phyloP scores from a whole-genome alignment of 2,113 vertebrate species.

The Heloderma charlesbogerti region DNA sequence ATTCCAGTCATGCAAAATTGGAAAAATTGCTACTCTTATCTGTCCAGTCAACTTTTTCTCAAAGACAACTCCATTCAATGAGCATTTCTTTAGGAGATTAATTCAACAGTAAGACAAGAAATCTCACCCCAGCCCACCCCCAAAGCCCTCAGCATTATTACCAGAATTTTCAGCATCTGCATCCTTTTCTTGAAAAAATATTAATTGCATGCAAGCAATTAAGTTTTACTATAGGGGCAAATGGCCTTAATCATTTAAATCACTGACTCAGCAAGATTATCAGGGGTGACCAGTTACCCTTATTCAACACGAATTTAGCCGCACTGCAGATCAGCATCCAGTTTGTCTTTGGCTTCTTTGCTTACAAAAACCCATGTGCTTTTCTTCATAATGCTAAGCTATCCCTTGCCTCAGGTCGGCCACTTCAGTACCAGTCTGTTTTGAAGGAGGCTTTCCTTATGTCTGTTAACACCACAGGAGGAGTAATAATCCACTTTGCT shows the following conservation, averaged over 20 bases:
- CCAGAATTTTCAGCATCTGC: background rate
- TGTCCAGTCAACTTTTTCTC: background rate
- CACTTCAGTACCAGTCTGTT: slow-evolving; percentile 40
- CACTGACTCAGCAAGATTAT: background rate
- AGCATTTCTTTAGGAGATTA: background rate
- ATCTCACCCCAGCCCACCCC: background rate
- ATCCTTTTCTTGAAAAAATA: background rate
- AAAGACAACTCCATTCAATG: background rate
- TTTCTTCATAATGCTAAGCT: slow-evolving; percentile 41
- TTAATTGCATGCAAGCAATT: background rate
- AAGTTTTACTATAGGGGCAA: background rate
- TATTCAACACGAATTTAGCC: background rate
- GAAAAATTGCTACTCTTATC: background rate
- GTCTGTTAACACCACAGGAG: slow-evolving; percentile 30
- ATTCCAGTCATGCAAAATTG: background rate
- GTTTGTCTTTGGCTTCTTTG: slow-evolving; percentile 24
- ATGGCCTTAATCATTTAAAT: background rate
- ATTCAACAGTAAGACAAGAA: background rate
- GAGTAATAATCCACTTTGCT: slow-evolving; percentile 27
- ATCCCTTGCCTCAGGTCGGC: slow-evolving; percentile 13
- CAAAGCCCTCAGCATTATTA: background rate
- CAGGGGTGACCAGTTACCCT: slow-evolving; percentile 5
- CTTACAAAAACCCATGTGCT: slow-evolving; percentile 38
- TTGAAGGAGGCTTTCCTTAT: slow-evolving; percentile 14
- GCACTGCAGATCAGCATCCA: background rate